A percentile compares a stretch with the other conserved stretches of the same genome.
Evolutionary conservation across 2,113 vertebrate genomes (phyloP).

Genomic region (Mugil cephalus): DNA sequence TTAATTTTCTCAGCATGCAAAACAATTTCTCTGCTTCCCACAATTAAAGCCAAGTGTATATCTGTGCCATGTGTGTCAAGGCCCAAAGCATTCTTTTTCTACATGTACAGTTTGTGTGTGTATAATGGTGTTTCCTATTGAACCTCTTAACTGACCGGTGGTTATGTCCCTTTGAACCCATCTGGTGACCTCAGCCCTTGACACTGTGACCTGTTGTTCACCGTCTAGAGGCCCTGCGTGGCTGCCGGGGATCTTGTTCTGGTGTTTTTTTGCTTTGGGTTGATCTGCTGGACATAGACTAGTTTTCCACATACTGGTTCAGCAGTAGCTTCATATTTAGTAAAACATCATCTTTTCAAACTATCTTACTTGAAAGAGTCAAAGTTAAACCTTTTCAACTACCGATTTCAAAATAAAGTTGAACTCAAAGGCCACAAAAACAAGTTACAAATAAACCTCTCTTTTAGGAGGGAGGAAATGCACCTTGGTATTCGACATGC

Average conservation of each 20-base stretch:
- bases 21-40: conserved; percentile 51
- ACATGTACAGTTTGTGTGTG: background rate
- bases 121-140: conserved; percentile 24
- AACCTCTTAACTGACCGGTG: conserved; percentile 36
- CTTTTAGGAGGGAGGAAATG: conserved; percentile 59
- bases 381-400: conserved; percentile 60
- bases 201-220: conserved; percentile 40
- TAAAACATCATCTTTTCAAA: conserved; percentile 44
- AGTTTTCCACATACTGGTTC: conserved; percentile 10
- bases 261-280: conserved; percentile 38
- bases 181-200: conserved; percentile 37
- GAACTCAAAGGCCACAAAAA: conserved; percentile 73
- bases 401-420: conserved; percentile 65
- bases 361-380: conserved; percentile 43
- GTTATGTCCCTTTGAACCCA: conserved; percentile 56
- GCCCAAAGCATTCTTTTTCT: background rate
- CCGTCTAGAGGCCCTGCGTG: conserved; percentile 1
- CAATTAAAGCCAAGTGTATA: conserved; percentile 41
- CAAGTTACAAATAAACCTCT: conserved; percentile 69
- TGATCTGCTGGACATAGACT: conserved; percentile 20
- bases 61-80: conserved; percentile 27
- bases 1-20: conserved; percentile 66
- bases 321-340: conserved; percentile 27
- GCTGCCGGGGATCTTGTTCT: conserved; percentile 7
- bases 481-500: conserved; percentile 68